Conservation (phyloP, 1,140 invertebrate species). For the Battus philenor region DNA sequence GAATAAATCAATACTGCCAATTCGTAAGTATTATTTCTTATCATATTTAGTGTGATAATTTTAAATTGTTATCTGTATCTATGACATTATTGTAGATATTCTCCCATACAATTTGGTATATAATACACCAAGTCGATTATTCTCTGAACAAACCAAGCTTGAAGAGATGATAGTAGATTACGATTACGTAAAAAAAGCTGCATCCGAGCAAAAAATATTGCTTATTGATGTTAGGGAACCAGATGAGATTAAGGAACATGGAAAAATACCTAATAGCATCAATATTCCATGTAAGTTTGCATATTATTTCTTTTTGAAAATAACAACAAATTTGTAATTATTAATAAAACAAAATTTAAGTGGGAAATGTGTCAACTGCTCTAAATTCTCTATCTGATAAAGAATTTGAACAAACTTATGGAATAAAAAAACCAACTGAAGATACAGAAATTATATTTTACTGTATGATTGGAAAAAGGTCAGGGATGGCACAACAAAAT, state of each 20-base stretch:
- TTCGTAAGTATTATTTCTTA: too few species aligned
- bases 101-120: conserved; percentile 12
- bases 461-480: conserved; percentile 79
- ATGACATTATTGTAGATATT: too few species aligned
- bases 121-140: conserved; percentile 24
- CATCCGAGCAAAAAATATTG: conserved; percentile 47
- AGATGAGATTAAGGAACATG: conserved; percentile 78
- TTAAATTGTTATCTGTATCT: too few species aligned
- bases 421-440: conserved; percentile 75
- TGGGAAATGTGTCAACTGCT: conserved; percentile 62
- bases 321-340: too few species aligned
- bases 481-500: conserved; percentile 76
- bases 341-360: too few species aligned
- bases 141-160: conserved; percentile 28
- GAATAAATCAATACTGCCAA: too few species aligned
- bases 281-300: conserved; percentile 79
- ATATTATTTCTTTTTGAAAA: conserved; percentile 8
- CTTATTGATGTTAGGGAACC: conserved; percentile 81
- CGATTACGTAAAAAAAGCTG: conserved; percentile 74
- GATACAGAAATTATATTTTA: conserved; percentile 79
- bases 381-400: conserved; percentile 59
- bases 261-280: conserved; percentile 79
- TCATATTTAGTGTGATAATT: too few species aligned
- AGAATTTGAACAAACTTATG: conserved; percentile 62
- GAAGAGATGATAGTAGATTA: conserved; percentile 64